Percentiles rank a stretch among this genome's conserved stretches.
Evolutionary conservation across 2,888 invertebrate genomes (phyloP).

Genomic region (Sceliomorpha sp.): DNA sequence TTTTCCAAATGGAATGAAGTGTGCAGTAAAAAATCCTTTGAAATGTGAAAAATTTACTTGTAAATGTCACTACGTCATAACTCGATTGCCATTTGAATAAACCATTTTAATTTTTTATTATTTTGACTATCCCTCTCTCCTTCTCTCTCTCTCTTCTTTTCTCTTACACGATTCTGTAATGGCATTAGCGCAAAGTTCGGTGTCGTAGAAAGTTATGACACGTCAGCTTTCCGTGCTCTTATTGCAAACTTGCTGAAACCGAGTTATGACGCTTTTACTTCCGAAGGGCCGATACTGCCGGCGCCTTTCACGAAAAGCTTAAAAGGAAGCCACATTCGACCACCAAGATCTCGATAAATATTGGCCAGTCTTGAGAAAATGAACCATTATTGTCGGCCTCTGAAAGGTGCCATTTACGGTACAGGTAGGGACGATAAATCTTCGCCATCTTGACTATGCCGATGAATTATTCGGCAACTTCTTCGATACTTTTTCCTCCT

Average conservation of each 20-base stretch:
- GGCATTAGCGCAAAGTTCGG: slow-evolving; percentile 12
- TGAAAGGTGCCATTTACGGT: slow-evolving; percentile 40
- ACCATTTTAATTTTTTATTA: too few species aligned
- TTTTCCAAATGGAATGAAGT: too few species aligned
- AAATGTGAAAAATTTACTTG: too few species aligned
- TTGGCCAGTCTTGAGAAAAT: slow-evolving; percentile 41
- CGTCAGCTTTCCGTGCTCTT: slow-evolving; percentile 19
- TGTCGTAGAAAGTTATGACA: slow-evolving; percentile 28
- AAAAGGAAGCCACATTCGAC: slow-evolving; percentile 15
- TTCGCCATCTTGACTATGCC: slow-evolving; percentile 25
- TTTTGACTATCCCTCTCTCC: too few species aligned
- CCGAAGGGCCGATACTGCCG: slow-evolving; percentile 7
- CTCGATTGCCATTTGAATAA: too few species aligned
- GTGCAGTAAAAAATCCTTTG: too few species aligned
- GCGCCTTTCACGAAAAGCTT: slow-evolving; percentile 40
- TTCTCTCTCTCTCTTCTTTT: too few species aligned
- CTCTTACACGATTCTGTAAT: background rate
- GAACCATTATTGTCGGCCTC: slow-evolving; percentile 33
- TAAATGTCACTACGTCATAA: too few species aligned
- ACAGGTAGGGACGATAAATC: slow-evolving; percentile 39
- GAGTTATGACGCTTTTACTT: slow-evolving; percentile 34
- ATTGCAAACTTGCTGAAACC: slow-evolving; percentile 30
- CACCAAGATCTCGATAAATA: slow-evolving; percentile 32
- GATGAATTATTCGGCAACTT: slow-evolving; percentile 48
- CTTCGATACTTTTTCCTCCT: slow-evolving; percentile 37